Evolutionary conservation across 2,797 vertebrate species (phyloP), one percentile per base, ranked within the genome.

Genomic region (Dicrostonyx torquatus): DNA sequence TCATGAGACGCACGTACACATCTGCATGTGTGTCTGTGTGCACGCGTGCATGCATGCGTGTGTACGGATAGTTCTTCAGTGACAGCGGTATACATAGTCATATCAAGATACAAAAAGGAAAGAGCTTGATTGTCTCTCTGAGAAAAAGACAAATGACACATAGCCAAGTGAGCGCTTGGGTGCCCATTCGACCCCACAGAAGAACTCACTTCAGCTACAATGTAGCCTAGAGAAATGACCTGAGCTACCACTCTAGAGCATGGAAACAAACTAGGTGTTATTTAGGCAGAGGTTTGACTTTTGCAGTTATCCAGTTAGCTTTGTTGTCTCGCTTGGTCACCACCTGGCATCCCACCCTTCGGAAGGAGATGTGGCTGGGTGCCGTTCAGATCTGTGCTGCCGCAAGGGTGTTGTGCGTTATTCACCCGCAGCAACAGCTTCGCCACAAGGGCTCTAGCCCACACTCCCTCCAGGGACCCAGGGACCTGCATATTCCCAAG

Each of bases 231-330:
- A 40, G 87, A 89, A 88, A 96, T 75, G 70, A 50, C n/a, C 60
- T 82, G 90, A 77, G 94, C 55, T 92, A 48, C 78, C 5, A 53
- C 95, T 73, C 34, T 73, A 90, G 96, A 85, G 58, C 92, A 90
- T 94, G 77, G 89, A 95, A 84, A 94, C 20, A 87, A 87, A 94
- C 73, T 95, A 45, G 90, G 94, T n/a, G 86, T 48, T 48, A 92
- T 86, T 70, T 93, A 66, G 45, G 93, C 95, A 79, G 45, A 93
- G 58, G 76, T 24, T 93, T 58, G 77, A 89, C n/a, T 96, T 97
- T 97, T 97, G 89, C 85, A 75, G 50, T 92, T 97, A 95, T 94
- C 88, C 94, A 89, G 77, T 89, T 96, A 87, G 97, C 88, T 94
- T 97, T 97, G 89, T 95, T 97, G 91, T 94, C 45, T 2, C 62